phyloP scores from a whole-genome alignment of 2,888 invertebrate species.

The Drosophila atripex region DNA sequence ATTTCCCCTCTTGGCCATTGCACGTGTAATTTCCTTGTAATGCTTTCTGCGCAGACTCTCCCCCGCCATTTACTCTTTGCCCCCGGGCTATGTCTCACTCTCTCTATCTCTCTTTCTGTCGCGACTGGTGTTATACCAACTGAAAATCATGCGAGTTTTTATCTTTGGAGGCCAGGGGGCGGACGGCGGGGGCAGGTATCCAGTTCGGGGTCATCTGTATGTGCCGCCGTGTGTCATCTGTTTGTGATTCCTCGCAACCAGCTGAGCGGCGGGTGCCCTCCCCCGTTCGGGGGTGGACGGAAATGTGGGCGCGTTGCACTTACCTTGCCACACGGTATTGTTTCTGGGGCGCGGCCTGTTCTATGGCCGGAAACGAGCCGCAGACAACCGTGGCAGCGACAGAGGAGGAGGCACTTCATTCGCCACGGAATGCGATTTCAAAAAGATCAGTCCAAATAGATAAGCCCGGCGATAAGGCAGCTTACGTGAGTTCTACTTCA shows the following conservation, averaged over 20 bases:
- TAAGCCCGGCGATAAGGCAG: conserved; percentile 13
- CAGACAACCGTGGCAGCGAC: no score
- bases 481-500: background rate
- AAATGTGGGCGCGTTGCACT: conserved; percentile 14
- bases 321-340: conserved; percentile 23
- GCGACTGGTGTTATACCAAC: conserved; percentile 72
- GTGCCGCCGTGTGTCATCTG: conserved; percentile 57
- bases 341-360: conserved; percentile 62
- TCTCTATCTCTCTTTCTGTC: conserved; percentile 30
- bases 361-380: conserved; percentile 39
- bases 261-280: conserved; percentile 47
- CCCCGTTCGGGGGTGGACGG: no score
- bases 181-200: conserved; percentile 13
- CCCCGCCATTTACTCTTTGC: conserved; percentile 1
- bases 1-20: conserved; percentile 15
- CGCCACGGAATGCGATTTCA: conserved; percentile 3
- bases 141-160: conserved; percentile 78
- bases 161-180: conserved; percentile 20
- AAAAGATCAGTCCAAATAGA: conserved; percentile 10
- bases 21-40: conserved; percentile 50
- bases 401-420: conserved; percentile 25
- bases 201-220: conserved; percentile 54
- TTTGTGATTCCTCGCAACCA: conserved; percentile 53
- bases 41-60: conserved; percentile 60
- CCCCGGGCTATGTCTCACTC: conserved; percentile 43